These are phyloP conservation scores for Cephus spinipes DNA, from an alignment of 2,888 invertebrate species.

Conservation along the genomic window DNA sequence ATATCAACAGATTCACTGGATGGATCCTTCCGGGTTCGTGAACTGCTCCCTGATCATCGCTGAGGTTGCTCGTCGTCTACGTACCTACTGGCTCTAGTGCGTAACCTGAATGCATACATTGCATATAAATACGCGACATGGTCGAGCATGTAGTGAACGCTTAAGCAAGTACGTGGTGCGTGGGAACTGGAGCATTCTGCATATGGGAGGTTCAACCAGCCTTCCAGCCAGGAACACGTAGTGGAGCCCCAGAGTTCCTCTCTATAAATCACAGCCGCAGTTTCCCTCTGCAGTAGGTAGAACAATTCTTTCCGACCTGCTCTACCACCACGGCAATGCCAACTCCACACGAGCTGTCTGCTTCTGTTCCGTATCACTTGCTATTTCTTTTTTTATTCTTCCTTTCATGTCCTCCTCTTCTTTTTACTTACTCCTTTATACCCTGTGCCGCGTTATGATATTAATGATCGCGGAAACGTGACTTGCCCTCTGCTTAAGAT, in stretches of 20 bases:
- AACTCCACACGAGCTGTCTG: background rate
- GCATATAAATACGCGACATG: constrained; percentile 33
- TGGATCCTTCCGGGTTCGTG: background rate
- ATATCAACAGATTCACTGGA: background rate
- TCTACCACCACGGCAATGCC: background rate
- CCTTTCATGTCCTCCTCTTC: background rate
- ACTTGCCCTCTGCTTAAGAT: background rate
- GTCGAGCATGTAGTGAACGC: constrained; percentile 10
- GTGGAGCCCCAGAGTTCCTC: constrained; percentile 11
- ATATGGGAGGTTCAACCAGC: constrained; percentile 20
- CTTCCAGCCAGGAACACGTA: background rate
- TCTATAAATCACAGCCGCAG: constrained; percentile 25
- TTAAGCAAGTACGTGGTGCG: constrained; percentile 36
- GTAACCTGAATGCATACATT: constrained; percentile 33
- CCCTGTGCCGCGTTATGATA: background rate
- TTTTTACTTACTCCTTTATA: background rate
- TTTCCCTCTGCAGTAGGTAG: constrained; percentile 20
- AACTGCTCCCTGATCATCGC: background rate
- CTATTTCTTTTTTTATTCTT: background rate
- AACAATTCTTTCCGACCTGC: constrained; percentile 1
- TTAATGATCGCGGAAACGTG: background rate
- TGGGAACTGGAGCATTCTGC: constrained; percentile 62
- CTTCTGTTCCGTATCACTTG: constrained; percentile 2
- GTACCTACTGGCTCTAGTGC: constrained; percentile 23
- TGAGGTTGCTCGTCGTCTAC: background rate